Base-by-base conservation (phyloP, 2,888 invertebrate genomes). In the Atherix ibis region DNA sequence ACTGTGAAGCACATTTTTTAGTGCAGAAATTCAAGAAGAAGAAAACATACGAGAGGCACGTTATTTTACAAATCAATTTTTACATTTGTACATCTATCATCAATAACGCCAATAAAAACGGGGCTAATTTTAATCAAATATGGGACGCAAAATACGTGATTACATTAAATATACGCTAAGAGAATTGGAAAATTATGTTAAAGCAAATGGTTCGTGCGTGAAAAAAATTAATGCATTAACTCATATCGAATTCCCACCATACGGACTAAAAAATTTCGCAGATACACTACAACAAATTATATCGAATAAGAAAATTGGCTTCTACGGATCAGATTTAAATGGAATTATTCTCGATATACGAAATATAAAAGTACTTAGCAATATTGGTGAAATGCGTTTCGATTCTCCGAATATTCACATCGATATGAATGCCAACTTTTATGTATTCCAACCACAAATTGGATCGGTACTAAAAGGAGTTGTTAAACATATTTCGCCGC, bases 271-370 rank as follows among this genome's bases (percentile, higher is more conserved):
- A 10, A 53, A 68, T 42, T 50, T 70, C 13, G 63, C 59, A 31
- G 48, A 55, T 18, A 63, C 68, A 2, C 46, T 73, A 2, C 58
- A 60, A 39, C 62, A 65, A 32, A 58, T 53, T 13, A 44, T 62
- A 9, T 45, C 49, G 3, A 39, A 65, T 16, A 55, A 53, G 16
- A 63, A 60, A 43, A 56, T 73, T 14, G 65, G 68, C 37, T 58
- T 54, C 40, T 73, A 67, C 42, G 67, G 70, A 45, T 41, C 50
- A 18, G 55, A 56, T 53, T 52, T 75, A 18, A 52, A 66, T 35
- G 76, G 76, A 4, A 70, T 76, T 35, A 53, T 75, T 10, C 50
- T 76, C 13, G 70, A 71, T 13, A 71, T 71, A 43, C 63, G 66
- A 43, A 71, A 73, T 41, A 63, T 74, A 4, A 71, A 68, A 50